Percentiles rank a stretch among this genome's conserved stretches.
phyloP scores from a whole-genome alignment of 2,113 vertebrate genomes.

The Camelus bactrianus region DNA sequence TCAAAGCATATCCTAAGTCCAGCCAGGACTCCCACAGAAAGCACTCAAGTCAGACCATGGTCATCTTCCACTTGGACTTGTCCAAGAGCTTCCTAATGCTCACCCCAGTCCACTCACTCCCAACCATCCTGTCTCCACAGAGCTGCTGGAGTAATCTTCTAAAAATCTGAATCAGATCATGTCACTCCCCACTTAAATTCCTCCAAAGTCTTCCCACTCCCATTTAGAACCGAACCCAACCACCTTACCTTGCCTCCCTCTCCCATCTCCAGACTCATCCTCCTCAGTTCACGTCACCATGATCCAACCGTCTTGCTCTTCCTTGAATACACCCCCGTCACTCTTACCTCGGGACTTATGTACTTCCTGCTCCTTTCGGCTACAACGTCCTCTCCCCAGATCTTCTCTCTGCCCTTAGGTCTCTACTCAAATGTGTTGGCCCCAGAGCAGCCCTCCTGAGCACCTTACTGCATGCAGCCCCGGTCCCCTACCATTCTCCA shows the following conservation, averaged over 20 bases:
- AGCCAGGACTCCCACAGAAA: not conserved
- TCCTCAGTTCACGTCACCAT: not conserved
- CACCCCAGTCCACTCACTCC: not conserved
- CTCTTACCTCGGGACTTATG: too few species aligned
- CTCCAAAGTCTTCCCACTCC: not conserved
- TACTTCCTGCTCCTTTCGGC: not conserved
- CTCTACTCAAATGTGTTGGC: not conserved
- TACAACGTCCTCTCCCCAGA: not conserved
- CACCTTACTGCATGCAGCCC: not conserved
- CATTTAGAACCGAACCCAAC: not conserved
- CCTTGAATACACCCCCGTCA: not conserved
- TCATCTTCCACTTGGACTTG: not conserved
- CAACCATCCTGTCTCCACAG: not conserved
- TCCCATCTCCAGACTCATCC: not conserved
- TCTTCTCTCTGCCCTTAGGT: not conserved
- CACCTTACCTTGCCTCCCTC: not conserved
- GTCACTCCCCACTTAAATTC: not conserved
- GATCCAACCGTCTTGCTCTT: not conserved
- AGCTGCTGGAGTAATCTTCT: not conserved
- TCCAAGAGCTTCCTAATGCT: not conserved
- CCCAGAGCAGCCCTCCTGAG: not conserved
- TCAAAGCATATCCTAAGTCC: not conserved
- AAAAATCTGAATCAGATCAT: not conserved
- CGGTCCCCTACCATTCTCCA: not conserved
- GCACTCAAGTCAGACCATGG: not conserved